Conservation (phyloP, 2,113 vertebrate species). For the Pristiophorus japonicus region DNA sequence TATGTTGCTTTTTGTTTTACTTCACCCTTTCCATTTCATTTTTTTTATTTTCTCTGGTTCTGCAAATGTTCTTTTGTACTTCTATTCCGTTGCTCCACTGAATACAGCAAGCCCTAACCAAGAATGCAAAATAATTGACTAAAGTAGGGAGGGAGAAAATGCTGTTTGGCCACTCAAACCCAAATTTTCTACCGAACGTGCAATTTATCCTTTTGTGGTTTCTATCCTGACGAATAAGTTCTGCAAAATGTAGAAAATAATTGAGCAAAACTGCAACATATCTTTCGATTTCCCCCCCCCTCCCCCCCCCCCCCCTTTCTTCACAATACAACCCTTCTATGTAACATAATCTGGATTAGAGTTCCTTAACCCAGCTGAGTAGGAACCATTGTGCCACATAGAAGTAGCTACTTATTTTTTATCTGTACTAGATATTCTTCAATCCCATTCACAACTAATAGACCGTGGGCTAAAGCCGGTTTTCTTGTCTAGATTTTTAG, state of each 20-base stretch:
- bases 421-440: neutral
- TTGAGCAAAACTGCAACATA: neutral
- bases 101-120: neutral
- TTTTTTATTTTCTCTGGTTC: neutral
- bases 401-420: neutral
- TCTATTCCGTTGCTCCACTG: neutral
- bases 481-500: too few species aligned
- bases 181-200: neutral
- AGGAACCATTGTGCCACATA: too few species aligned
- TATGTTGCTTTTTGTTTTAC: neutral
- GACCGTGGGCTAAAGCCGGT: too few species aligned
- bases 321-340: neutral
- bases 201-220: neutral
- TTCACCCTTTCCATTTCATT: neutral
- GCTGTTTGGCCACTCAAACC: neutral
- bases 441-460: neutral
- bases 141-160: neutral
- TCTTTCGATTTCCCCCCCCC: neutral
- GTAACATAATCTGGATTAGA: neutral
- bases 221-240: neutral
- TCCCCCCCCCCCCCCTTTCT: too few species aligned
- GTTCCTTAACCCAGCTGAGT: neutral
- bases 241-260: neutral
- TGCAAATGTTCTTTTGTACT: neutral
- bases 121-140: neutral